Conservation (phyloP, 37 sponge, comb jelly and placozoan species). For the Cladorhizidae sp. region DNA sequence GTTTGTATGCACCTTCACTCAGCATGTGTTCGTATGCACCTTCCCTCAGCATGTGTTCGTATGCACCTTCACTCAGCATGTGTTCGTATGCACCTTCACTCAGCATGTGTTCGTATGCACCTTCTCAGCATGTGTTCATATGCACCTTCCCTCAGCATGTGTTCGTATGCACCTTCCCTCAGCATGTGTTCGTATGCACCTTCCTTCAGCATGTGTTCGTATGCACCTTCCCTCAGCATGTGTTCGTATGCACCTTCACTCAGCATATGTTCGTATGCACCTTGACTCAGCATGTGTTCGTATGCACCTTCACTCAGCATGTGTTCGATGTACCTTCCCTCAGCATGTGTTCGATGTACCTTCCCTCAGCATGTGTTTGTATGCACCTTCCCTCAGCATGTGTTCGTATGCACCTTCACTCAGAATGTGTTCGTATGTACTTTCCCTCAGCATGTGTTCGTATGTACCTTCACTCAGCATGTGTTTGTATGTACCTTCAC, state of each 20-base stretch:
- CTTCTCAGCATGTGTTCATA: conserved; percentile 9
- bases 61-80: conserved; percentile 38
- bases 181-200: conserved; percentile 31
- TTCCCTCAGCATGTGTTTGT: conserved; percentile 18
- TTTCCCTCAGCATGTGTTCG: conserved; percentile 21
- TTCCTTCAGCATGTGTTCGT: conserved; percentile 13
- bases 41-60: conserved; percentile 12
- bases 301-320: conserved; percentile 37
- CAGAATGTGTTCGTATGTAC: conserved; percentile 22
- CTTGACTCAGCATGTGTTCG: conserved; percentile 22
- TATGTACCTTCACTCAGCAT: conserved; percentile 38
- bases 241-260: conserved; percentile 31
- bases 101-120: conserved; percentile 20
- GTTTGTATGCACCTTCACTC: conserved; percentile 32
- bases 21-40: conserved; percentile 31
- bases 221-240: conserved; percentile 38
- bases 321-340: conserved; percentile 28
- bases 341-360: conserved; percentile 29
- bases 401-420: conserved; percentile 31
- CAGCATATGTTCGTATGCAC: conserved; percentile 21
- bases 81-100: conserved; percentile 31
- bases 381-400: conserved; percentile 38
- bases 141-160: conserved; percentile 37
- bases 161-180: conserved; percentile 33
- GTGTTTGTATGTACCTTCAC: conserved; percentile 35